Base-by-base conservation (phyloP, 30 jellyfish, hydroid and myxozoan genomes). In the Sanderia malayensis region DNA sequence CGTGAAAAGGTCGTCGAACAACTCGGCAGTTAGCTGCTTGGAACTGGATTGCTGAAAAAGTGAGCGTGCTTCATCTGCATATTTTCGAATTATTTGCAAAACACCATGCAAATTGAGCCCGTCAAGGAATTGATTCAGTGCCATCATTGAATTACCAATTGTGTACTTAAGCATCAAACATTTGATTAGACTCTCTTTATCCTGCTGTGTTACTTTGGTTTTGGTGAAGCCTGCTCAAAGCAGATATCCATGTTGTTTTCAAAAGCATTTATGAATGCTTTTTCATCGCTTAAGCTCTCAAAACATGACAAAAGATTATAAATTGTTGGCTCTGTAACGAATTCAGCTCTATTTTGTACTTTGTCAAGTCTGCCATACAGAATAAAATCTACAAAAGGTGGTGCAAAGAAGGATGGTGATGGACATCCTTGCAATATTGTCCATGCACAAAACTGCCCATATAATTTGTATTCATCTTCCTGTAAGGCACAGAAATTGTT, bases 391-490 rank as follows among this genome's bases (percentile, higher is more conserved):
- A 27, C 69, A 57, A 57, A 24, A n/a, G 69, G 69, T 57, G 69
- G 69, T n/a, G 69, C 69, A 57, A 57, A 23, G 69, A 57, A 57
- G 31, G 69, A 57, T 57, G 69, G 69, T 57, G 69, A 27, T n/a
- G 69, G 69, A 57, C 69, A 57, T 57, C 69, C 69, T 57, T 57
- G 69, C 69, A 23, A 8, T 57, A 15, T n/a, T 11, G 69, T 57
- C 69, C 69, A 57, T 8, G 69, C 69, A 57, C 69, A 57, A 7
- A 57, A 57, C 31, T 57, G 69, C 2, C 69, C 26, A 57, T 8
- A n/a, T 57, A 57, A 41, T 15, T 41, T 41, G 55, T 41, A 41
- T 41, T 41, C 55, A 41, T 41, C 55, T 41, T 41, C 55, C 55
- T 41, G 55, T 41, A 41, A 41, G 55, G 55, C 55, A 41, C 55